phyloP scores from a whole-genome alignment of 2,113 vertebrate species.

The Callithrix jacchus region DNA sequence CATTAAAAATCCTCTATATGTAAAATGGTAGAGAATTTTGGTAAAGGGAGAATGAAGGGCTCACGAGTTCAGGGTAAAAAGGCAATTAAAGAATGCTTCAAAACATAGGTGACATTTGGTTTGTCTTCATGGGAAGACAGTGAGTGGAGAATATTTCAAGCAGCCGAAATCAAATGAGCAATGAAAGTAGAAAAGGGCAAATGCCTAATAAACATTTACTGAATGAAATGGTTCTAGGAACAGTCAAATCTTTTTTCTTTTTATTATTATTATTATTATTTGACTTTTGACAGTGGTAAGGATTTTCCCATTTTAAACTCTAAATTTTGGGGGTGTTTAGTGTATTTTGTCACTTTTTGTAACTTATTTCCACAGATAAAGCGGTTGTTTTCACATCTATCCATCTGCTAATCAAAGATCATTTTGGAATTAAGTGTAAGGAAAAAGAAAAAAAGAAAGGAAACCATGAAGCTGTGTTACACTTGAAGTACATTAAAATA shows the following conservation, averaged over 20 bases:
- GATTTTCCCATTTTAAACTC: neutral
- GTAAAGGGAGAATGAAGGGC: neutral
- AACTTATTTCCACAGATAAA: neutral
- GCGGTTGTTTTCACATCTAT: neutral
- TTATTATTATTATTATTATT: no score
- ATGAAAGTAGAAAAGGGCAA: neutral
- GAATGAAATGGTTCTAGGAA: neutral
- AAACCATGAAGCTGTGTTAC: neutral
- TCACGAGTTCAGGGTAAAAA: neutral
- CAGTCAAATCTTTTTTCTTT: neutral
- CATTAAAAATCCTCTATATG: neutral
- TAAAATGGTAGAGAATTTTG: neutral
- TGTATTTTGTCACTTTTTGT: neutral
- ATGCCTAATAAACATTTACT: conserved; percentile 14
- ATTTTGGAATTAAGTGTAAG: conserved; percentile 37
- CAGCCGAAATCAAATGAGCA: conserved; percentile 26
- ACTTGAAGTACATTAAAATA: conserved; percentile 45
- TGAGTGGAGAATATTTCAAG: neutral
- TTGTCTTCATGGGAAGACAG: neutral
- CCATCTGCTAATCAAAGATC: conserved; percentile 30
- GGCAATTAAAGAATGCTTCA: neutral
- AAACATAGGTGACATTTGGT: neutral
- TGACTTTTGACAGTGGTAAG: neutral
- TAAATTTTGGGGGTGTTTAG: neutral
- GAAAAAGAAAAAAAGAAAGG: neutral